phyloP scores from a whole-genome alignment of 37 sponge, comb jelly and placozoan species.

The Aplysina aerophoba region DNA sequence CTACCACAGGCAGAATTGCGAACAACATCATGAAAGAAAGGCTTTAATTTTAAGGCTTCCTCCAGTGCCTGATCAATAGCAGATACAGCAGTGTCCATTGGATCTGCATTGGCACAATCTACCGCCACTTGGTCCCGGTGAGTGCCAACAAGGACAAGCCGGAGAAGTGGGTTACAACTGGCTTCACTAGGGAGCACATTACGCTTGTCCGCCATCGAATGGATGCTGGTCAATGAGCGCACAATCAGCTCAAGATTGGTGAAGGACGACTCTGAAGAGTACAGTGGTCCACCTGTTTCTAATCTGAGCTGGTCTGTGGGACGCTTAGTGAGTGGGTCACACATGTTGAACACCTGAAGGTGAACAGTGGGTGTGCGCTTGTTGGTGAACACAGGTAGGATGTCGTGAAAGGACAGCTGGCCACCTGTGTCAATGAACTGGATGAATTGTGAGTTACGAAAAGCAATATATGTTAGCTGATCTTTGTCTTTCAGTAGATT shows the following conservation, averaged over 20 bases:
- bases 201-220: conserved; percentile 4
- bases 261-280: conserved; percentile 3
- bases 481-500: too few relatives aligned
- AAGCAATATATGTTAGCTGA: too few relatives aligned
- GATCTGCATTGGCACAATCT: too few relatives aligned
- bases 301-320: neutral
- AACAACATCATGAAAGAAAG: too few relatives aligned
- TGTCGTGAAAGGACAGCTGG: conserved; percentile 19
- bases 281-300: conserved; percentile 5
- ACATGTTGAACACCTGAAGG: conserved; percentile 33
- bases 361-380: conserved; percentile 5
- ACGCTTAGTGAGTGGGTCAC: neutral
- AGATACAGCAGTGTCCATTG: too few relatives aligned
- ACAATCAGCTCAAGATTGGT: conserved; percentile 9
- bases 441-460: neutral
- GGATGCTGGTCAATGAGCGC: conserved; percentile 1
- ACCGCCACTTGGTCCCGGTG: neutral
- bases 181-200: neutral
- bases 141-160: neutral
- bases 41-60: too few relatives aligned
- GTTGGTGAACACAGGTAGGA: conserved; percentile 5
- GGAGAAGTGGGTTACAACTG: neutral
- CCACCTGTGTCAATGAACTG: conserved; percentile 27
- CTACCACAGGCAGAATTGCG: neutral
- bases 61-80: neutral